Conservation (phyloP, 2,797 vertebrate species). For the Ambastaia sidthimunki region DNA sequence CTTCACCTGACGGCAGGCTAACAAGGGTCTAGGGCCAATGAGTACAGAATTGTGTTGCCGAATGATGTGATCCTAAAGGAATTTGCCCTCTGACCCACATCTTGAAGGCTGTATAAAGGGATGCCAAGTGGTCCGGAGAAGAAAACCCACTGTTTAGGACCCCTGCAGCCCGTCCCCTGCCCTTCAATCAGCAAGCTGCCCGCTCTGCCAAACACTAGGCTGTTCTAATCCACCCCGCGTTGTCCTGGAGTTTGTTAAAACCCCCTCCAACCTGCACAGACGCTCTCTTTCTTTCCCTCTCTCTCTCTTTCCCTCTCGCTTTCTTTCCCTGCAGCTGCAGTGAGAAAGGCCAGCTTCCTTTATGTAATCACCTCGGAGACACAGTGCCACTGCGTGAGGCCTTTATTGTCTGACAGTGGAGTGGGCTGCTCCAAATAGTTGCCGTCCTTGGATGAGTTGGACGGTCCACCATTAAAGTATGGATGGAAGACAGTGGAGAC, state of each 20-base stretch:
- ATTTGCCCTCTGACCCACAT: conserved; percentile 54
- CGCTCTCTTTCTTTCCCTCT: conserved; percentile 1
- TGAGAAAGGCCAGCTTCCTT: conserved; percentile 46
- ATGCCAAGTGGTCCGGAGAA: conserved; percentile 30
- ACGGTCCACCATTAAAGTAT: conserved; percentile 29
- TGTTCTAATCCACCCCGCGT: conserved; percentile 12
- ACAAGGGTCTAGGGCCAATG: neutral
- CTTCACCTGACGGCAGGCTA: conserved; percentile 5
- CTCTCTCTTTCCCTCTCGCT: conserved; percentile 8
- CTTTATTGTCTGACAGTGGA: conserved; percentile 37
- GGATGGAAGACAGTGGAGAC: conserved; percentile 27
- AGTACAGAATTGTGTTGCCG: neutral
- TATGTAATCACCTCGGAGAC: conserved; percentile 42
- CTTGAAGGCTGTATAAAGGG: conserved; percentile 36
- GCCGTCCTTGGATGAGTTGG: neutral
- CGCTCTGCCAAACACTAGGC: conserved; percentile 17
- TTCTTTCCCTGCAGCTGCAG: conserved; percentile 35
- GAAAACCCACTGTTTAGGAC: conserved; percentile 37
- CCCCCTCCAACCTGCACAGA: conserved; percentile 30
- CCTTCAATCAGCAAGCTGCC: neutral
- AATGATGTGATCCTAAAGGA: conserved; percentile 47
- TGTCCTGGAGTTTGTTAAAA: conserved; percentile 27
- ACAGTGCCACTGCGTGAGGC: conserved; percentile 39
- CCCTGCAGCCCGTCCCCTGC: conserved; percentile 26
- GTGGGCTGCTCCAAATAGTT: conserved; percentile 29